Conservation (phyloP, 2,888 invertebrate species). For the Ephialtes manifestator region DNA sequence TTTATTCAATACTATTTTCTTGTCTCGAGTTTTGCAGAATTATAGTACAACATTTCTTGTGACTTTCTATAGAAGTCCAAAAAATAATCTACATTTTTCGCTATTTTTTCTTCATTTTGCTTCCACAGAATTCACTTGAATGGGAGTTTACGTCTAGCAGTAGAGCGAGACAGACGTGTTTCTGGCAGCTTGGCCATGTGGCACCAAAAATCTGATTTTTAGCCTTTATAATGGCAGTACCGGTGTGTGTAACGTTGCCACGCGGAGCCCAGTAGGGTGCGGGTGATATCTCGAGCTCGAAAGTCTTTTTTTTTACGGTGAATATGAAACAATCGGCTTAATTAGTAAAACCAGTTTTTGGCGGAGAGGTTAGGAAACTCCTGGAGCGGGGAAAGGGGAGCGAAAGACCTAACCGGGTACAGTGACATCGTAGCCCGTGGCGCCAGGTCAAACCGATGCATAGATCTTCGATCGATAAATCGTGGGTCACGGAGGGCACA, state of each 20-base stretch:
- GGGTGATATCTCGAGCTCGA: too few species aligned
- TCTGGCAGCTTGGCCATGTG: not conserved
- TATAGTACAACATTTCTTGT: too few species aligned
- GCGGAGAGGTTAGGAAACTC: not conserved
- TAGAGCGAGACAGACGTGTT: slow-evolving; percentile 5
- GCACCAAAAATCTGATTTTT: not conserved
- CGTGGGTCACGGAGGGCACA: not conserved
- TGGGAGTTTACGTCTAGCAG: not conserved
- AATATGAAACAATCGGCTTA: not conserved
- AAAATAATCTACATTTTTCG: too few species aligned
- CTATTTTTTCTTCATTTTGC: too few species aligned
- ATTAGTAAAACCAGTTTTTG: slow-evolving; percentile 3
- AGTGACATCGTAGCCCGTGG: not conserved
- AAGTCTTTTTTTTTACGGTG: not conserved
- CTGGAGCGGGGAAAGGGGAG: slow-evolving; percentile 4
- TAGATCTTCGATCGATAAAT: slow-evolving; percentile 5
- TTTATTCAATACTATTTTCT: too few species aligned
- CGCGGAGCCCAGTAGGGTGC: slow-evolving; percentile 1
- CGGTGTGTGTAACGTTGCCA: not conserved
- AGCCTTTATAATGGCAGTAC: not conserved
- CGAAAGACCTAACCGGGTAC: not conserved
- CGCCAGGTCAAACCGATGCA: not conserved
- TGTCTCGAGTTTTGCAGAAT: too few species aligned
- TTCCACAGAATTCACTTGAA: too few species aligned
- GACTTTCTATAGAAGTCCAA: too few species aligned